Evolutionary conservation across 2,113 vertebrate species (phyloP), one percentile per base, ranked within the genome.

Genomic region (Rana temporaria): DNA sequence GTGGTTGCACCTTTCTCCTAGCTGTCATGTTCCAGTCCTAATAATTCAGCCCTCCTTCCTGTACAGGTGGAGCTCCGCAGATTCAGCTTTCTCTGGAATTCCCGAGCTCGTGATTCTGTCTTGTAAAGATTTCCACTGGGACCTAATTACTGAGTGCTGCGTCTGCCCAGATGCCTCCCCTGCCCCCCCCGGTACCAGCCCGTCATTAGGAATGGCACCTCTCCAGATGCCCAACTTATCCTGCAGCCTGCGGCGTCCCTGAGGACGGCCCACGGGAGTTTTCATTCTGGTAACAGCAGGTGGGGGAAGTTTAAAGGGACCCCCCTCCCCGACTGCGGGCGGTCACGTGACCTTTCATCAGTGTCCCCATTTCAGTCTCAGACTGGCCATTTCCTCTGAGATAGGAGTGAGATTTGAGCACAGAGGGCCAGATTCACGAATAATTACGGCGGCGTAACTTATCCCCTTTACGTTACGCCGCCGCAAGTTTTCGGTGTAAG

Each of bases 71-170:
- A 48, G 42, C 42, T 48, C 11, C 2, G 42, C 9, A 48, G 38
- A 42, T 42, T 8, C 52, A 18, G 14, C n/a, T 56, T 66, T 19
- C 20, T n/a, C 6, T 53, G 38, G 6, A 56, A 19, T n/a, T 56
- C 20, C 56, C 66, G 38, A 38, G 68, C 14, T 53, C 2, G 19
- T 72, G 70, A 34, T 32, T 4, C 18, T 20, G 12, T 63, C 34
- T 64, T 63, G 42, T 26, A 24, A 38, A 38, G 56, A 52, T 70
- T 30, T 56, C 79, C 57, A 26, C 42, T 53, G 79, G 68, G 79
- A 72, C 68, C 57, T 73, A 32, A 81, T 81, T 81, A 81, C 20
- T 15, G 38, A 22, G 20, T 62, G 26, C 67, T 34, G 38, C 34
- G 22, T 60, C 59, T 32, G 59, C 48, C 69, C 22, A 52, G n/a